Conservation (phyloP, 2,888 invertebrate species). For the Rhagonycha fulva region DNA sequence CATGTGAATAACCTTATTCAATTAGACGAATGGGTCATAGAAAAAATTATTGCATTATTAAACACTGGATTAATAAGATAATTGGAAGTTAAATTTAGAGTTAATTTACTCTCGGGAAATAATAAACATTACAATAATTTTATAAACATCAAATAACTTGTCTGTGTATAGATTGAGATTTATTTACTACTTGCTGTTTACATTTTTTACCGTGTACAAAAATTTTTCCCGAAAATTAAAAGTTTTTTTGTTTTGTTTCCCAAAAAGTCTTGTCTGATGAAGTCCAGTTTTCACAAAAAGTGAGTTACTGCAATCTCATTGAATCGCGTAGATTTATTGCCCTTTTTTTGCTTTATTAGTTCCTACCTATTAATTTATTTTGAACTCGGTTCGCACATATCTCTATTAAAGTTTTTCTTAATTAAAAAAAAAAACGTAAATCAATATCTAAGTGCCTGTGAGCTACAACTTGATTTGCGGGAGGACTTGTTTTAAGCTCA, state of each 20-base stretch:
- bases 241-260: too few species aligned
- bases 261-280: too few species aligned
- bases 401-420: neutral
- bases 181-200: neutral
- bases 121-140: neutral
- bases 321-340: too few species aligned
- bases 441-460: neutral
- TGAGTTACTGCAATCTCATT: too few species aligned
- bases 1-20: neutral
- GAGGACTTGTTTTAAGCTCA: neutral
- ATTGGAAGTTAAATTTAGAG: neutral
- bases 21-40: neutral
- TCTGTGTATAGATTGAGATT: neutral
- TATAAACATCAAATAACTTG: neutral
- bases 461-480: neutral
- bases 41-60: neutral
- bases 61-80: neutral
- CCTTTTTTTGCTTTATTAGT: too few species aligned
- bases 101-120: neutral
- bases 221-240: too few species aligned
- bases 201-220: neutral
- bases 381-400: neutral
- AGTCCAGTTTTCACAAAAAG: too few species aligned
- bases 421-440: neutral
- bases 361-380: neutral